Evolutionary conservation across 1,140 invertebrate genomes (phyloP).

Genomic region (Neuroterus valhalla): DNA sequence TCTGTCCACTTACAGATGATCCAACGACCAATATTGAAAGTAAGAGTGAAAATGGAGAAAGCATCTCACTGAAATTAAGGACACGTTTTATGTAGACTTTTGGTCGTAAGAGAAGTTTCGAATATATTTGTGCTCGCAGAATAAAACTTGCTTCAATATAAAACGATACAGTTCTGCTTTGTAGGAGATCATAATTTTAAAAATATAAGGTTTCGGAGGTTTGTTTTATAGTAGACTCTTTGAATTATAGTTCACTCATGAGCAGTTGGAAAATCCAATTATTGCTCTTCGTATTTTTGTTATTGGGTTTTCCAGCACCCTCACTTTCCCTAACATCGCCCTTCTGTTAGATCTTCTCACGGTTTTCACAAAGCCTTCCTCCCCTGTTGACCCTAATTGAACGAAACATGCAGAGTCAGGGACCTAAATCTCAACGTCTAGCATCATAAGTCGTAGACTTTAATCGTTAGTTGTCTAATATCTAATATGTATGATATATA

Average conservation of each 20-base stretch:
- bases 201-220: no score
- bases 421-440: conserved; percentile 7
- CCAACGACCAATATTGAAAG: conserved; percentile 18
- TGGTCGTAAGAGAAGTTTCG: no score
- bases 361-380: conserved; percentile 32
- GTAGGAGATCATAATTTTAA: no score
- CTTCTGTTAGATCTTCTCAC: background rate
- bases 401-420: background rate
- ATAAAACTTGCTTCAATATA: no score
- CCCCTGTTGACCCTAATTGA: conserved; percentile 40
- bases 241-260: no score
- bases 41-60: background rate
- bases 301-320: no score
- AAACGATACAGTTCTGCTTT: no score
- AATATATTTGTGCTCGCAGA: no score
- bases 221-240: no score
- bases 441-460: background rate
- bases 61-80: conserved; percentile 41
- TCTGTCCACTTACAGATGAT: conserved; percentile 25
- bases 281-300: no score
- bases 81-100: background rate
- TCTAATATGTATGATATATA: no score
- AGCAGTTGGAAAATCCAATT: no score
- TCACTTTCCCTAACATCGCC: background rate
- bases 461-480: background rate